Conservation (phyloP, 37 sponge, comb jelly and placozoan genomes). For the Petrosia ficiformis region DNA sequence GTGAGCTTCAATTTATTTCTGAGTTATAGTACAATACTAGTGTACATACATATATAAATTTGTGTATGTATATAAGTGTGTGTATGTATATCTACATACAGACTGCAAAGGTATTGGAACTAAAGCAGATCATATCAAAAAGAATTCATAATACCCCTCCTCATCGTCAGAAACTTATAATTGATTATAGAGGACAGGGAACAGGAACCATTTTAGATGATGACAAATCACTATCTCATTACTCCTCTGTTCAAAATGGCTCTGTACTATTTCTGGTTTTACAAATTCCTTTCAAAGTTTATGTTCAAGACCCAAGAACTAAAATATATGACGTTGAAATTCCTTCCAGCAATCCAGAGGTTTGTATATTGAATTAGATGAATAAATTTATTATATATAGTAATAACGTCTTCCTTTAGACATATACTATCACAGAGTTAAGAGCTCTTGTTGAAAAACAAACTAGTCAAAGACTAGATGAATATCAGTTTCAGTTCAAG, state of each 20-base stretch:
- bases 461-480: slow-evolving; percentile 14
- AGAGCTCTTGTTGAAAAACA: slow-evolving; percentile 13
- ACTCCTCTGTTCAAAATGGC: slow-evolving; percentile 9
- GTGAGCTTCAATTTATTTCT: too few species aligned
- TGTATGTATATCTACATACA: too few species aligned
- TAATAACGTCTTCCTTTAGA: slow-evolving; percentile 1
- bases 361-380: background rate
- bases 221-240: background rate
- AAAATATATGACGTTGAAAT: slow-evolving; percentile 44
- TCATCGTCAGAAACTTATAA: slow-evolving; percentile 41
- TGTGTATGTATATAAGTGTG: too few species aligned
- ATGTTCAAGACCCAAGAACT: slow-evolving; percentile 31
- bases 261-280: slow-evolving; percentile 26
- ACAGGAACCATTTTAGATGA: slow-evolving; percentile 2
- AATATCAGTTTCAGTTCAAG: slow-evolving; percentile 32
- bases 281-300: slow-evolving; percentile 26
- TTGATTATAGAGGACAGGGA: background rate
- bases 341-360: slow-evolving; percentile 49
- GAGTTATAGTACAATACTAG: too few species aligned
- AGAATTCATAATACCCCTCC: slow-evolving; percentile 14
- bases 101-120: slow-evolving; percentile 26
- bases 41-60: too few species aligned
- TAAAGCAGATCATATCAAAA: slow-evolving; percentile 32
- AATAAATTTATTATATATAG: background rate
- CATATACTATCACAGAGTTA: slow-evolving; percentile 20